Base-by-base conservation (phyloP, 2,797 vertebrate species). In the Heterohyrax brucei region DNA sequence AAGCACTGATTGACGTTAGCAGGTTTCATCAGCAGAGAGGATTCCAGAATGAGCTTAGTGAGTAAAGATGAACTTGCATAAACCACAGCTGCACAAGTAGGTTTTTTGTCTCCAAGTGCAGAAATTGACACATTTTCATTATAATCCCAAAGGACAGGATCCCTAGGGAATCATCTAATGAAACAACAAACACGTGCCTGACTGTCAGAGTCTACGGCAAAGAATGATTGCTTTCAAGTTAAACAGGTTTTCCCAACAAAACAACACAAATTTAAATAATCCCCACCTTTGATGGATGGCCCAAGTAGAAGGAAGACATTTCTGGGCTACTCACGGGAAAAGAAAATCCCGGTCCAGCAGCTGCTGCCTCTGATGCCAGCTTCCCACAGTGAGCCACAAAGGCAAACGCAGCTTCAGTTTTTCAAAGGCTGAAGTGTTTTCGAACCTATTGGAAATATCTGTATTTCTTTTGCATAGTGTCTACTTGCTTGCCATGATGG, bases 221-320 rank as follows among this genome's bases (percentile, higher is more conserved):
- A 39, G 66, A 96, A 93, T 90, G 18, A 80, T 89, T 84, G 81
- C 33, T 33, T 91, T 76, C 90, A 13, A 93, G 95, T 53, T 89
- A 75, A 94, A 89, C 56, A 18, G 88, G 48, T 18, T 93, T 30
- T 82, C 53, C 64, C 93, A 97, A 53, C 64, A 95, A 97, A 93
- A 76, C 8, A 91, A 94, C 80, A 28, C 28, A 28, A 8, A 46
- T 81, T 68, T 50, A 91, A 97, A 81, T 24, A 7, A 64, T 44
- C 50, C 66, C 0, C 87, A 76, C 90, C 1, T 19, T 21, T 13
- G 91, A 14, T 53, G 78, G 5, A 70, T 12, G 84, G 7, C 78
- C 64, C 44, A 30, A 30, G 1, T 0, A 72, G 39, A 87, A 61
- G 10, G n/a, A 46, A 84, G 87, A 10, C 46, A 76, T 28, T 72